A percentile compares a stretch with the other conserved stretches of the same genome.
Conservation (phyloP, 2,113 vertebrate genomes). For the Cyanoramphus novaezelandiae region DNA sequence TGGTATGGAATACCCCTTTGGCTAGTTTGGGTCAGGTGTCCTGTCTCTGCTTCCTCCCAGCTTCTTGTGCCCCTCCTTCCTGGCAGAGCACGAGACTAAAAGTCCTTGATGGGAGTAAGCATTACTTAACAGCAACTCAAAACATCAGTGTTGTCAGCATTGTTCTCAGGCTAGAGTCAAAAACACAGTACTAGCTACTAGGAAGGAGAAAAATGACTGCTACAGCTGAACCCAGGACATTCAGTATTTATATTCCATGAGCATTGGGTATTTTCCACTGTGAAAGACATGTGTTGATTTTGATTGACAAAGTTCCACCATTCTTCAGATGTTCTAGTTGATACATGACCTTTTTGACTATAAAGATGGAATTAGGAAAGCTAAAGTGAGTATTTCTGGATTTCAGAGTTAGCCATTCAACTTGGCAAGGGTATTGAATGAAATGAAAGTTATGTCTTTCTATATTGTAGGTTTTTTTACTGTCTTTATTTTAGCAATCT, state of each 20-base stretch:
- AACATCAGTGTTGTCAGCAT: neutral
- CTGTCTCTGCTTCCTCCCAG: neutral
- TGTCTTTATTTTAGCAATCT: slow-evolving; percentile 77
- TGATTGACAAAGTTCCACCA: neutral
- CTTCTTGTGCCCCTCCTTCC: neutral
- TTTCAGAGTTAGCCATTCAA: neutral
- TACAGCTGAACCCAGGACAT: neutral
- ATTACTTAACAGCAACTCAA: neutral
- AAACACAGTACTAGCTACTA: neutral
- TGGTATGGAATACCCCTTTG: too few species aligned
- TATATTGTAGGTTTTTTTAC: neutral
- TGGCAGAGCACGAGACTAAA: neutral
- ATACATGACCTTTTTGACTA: neutral
- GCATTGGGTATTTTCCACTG: neutral
- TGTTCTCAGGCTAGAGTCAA: neutral
- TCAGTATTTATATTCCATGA: neutral
- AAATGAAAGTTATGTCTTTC: neutral
- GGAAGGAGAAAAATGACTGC: neutral
- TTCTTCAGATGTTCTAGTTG: neutral
- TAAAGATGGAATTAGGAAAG: neutral
- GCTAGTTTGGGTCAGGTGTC: too few species aligned
- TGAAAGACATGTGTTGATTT: neutral
- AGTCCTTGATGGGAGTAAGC: neutral
- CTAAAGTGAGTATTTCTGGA: neutral
- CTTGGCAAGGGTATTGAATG: neutral